phyloP scores from a whole-genome alignment of 2,888 invertebrate genomes.

The Drosophila antonietae region DNA sequence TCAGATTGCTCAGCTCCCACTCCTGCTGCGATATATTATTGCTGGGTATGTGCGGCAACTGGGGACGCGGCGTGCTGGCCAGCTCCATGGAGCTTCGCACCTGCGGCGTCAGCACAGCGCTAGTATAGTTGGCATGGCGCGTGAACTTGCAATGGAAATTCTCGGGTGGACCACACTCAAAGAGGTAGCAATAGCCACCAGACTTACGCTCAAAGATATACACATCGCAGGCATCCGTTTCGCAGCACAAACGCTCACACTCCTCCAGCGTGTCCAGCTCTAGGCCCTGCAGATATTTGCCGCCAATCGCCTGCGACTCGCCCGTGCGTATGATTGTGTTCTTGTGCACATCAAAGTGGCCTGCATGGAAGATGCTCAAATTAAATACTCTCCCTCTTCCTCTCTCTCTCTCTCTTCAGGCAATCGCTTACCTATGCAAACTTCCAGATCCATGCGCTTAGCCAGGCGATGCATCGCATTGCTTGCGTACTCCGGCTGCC shows the following conservation, averaged over 20 bases:
- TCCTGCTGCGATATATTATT: constrained; percentile 84
- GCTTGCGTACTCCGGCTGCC: constrained; percentile 53
- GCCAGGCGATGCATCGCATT: constrained; percentile 69
- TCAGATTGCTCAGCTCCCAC: constrained; percentile 84
- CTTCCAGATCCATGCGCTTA: constrained; percentile 84
- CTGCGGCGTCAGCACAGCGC: constrained; percentile 91
- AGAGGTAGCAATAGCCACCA: constrained; percentile 94
- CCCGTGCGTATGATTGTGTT: constrained; percentile 96
- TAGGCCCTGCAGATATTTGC: constrained; percentile 93
- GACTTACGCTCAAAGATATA: constrained; percentile 96
- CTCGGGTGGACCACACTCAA: constrained; percentile 95
- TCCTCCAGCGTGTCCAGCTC: constrained; percentile 92
- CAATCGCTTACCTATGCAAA: constrained; percentile 81
- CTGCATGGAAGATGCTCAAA: constrained; percentile 48
- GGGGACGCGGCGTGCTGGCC: constrained; percentile 73
- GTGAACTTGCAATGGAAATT: constrained; percentile 97
- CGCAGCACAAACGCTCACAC: constrained; percentile 94
- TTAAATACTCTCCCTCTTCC: neutral
- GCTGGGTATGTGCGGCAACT: constrained; percentile 69
- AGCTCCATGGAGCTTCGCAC: constrained; percentile 54
- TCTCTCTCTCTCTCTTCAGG: too few relatives aligned
- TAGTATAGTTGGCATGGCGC: constrained; percentile 93
- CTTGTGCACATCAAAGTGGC: constrained; percentile 91
- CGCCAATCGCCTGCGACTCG: constrained; percentile 94
- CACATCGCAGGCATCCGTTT: constrained; percentile 94